Evolutionary conservation across 23 tunicate genomes (phyloP), one percentile per base, ranked within the genome.

Genomic region (Diplosoma virens): DNA sequence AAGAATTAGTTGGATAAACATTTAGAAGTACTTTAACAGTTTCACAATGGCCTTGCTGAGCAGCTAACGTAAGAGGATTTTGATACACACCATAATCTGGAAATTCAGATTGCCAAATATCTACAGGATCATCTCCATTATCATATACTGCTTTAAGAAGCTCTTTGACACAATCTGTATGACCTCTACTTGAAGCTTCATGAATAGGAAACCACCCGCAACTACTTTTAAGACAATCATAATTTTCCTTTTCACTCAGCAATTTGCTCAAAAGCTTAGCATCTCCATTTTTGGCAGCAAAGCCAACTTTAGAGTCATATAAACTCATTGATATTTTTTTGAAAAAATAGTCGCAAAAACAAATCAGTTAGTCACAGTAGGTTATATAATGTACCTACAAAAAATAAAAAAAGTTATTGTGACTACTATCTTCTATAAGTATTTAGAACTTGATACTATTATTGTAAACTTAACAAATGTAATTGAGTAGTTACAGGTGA

Each of bases 141-240:
- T 31, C 33, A 3, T 23, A 25, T 18, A 84, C 95, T 9, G 64
- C 60, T 58, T 82, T 61, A 0, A 88, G 25, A 11, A 88, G 52
- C 33, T 31, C 46, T 56, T 70, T 59, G 5, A 82, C 81, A 45
- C 86, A 69, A 14, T 88, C 87, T 16, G 71, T 28, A 67, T 82
- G 76, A 16, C 95, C 95, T 21, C 56, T 11, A 66, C 25, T 34
- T 16, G 95, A 79, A 33, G 95, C 87, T 68, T 88, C 95, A 71
- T 88, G 95, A 64, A 88, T 81, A 0, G 95, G 95, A 48, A 53
- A 81, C 95, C 95, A 88, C 28, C 95, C 95, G 1, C 82, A 50
- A 46, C 82, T 88, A 73, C 76, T 84, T 27, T 78, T 71, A 18
- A 85, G 20, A 31, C 82, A 71, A 47, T 85, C 72, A n/a, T n/a